Base-by-base conservation (phyloP, 2,797 vertebrate genomes). In the Chloroceryle inda region DNA sequence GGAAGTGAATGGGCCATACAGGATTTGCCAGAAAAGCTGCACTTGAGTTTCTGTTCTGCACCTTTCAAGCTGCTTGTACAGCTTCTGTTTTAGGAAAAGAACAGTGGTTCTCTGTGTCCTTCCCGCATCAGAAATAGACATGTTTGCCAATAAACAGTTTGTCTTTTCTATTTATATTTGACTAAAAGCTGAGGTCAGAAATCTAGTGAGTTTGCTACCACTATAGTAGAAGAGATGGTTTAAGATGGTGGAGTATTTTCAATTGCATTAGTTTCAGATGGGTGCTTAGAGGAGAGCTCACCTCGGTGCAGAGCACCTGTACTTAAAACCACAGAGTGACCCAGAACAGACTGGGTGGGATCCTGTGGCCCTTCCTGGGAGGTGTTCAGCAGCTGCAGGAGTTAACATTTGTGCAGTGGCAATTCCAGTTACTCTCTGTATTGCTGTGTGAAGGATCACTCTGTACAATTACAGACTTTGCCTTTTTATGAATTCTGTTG, bases 31-130 rank as follows among this genome's bases (percentile, higher is more conserved):
- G 62, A 67, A 73, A 91, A 86, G 55, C 50, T 3, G 4, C 68
- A 17, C 44, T 75, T 59, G 62, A 69, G 38, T 50, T 83, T 75
- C 67, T 91, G 61, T 85, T 88, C 56, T 89, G 76, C 35, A 37
- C 69, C 42, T 66, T 78, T 45, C 42, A 23, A 78, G 75, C 45
- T 74, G 59, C 53, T 85, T 0, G 0, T 44, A 13, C 11, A 47
- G n/a, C 35, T 82, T 64, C 72, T 78, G 61, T 35, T 88, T 40
- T 35, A 38, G 72, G 35, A 58, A 20, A 14, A 44, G 45, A 71
- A 38, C 31, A 33, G 6, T 19, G 13, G 23, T 66, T 87, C 27
- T 38, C 62, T 21, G 17, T 49, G 35, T 38, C 64, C 42, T 67
- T 53, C 31, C 45, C 1, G 2, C 17, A 61, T 10, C 68, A 49